These are phyloP conservation scores for Scylla paramamosain DNA, from an alignment of 1,140 invertebrate genomes.

Conservation along the genomic window DNA sequence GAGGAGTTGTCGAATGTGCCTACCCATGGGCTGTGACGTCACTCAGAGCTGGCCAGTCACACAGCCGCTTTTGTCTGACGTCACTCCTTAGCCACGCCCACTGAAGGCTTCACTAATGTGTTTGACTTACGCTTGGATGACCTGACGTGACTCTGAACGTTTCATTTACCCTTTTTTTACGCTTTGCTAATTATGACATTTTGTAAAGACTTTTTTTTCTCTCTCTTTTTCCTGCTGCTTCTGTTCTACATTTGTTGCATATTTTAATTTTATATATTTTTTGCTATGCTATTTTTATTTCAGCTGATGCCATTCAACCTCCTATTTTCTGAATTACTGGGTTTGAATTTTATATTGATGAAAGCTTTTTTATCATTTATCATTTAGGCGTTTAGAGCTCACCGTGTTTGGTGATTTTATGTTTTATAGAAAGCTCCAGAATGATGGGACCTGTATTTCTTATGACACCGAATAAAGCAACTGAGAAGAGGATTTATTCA, in stretches of 20 bases:
- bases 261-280: conserved; percentile 31
- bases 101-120: neutral
- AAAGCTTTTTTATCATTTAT: conserved; percentile 2
- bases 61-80: neutral
- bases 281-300: conserved; percentile 43
- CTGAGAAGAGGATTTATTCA: too few relatives aligned
- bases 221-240: neutral
- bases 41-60: too few relatives aligned
- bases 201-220: too few relatives aligned
- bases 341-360: neutral
- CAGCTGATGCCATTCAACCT: neutral
- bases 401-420: neutral
- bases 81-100: neutral
- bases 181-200: too few relatives aligned
- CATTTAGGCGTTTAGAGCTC: neutral
- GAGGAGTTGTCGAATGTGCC: too few relatives aligned
- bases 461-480: too few relatives aligned
- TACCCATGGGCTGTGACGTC: too few relatives aligned
- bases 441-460: too few relatives aligned
- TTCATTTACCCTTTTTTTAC: too few relatives aligned
- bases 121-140: neutral
- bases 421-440: neutral
- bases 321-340: neutral
- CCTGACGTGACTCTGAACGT: too few relatives aligned
- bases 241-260: neutral